Percentiles rank a stretch among this genome's conserved stretches.
Conservation (phyloP, 2,113 vertebrate species). For the Antechinus flavipes region DNA sequence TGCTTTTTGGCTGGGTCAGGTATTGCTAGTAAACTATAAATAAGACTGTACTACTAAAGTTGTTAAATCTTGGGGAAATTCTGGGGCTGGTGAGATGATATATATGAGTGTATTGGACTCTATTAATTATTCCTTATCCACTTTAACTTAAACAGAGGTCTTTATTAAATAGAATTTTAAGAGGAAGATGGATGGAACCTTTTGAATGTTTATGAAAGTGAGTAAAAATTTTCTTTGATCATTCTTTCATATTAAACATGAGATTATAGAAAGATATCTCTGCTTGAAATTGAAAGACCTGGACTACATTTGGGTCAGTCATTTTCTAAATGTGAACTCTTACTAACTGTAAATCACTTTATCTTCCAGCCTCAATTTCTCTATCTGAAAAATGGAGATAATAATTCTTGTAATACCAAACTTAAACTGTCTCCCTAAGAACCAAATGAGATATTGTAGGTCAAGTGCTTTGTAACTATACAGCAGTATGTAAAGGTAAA, state of each 20-base stretch:
- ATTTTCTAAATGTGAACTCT: background rate
- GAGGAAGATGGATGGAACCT: background rate
- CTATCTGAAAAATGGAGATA: background rate
- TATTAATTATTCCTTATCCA: background rate
- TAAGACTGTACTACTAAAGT: conserved; percentile 36
- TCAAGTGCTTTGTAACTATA: background rate
- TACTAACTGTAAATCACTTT: background rate
- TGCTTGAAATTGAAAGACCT: background rate
- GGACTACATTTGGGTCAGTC: too few species aligned
- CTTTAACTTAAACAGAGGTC: background rate
- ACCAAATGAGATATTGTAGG: background rate
- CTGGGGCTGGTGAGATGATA: conserved; percentile 5
- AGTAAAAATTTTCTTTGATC: background rate
- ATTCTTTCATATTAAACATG: background rate
- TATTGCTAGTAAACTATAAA: conserved; percentile 62
- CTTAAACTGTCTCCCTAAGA: background rate
- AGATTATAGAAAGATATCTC: accelerated
- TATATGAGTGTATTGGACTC: background rate
- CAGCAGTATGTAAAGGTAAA: background rate
- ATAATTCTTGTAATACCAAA: background rate
- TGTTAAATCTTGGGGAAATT: conserved; percentile 42
- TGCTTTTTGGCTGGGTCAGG: conserved; percentile 62
- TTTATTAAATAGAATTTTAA: background rate
- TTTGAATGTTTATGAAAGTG: background rate
- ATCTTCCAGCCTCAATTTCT: conserved; percentile 22